These are phyloP conservation scores for Plecotus auritus DNA, from an alignment of 2,113 vertebrate species.

Conservation along the genomic window DNA sequence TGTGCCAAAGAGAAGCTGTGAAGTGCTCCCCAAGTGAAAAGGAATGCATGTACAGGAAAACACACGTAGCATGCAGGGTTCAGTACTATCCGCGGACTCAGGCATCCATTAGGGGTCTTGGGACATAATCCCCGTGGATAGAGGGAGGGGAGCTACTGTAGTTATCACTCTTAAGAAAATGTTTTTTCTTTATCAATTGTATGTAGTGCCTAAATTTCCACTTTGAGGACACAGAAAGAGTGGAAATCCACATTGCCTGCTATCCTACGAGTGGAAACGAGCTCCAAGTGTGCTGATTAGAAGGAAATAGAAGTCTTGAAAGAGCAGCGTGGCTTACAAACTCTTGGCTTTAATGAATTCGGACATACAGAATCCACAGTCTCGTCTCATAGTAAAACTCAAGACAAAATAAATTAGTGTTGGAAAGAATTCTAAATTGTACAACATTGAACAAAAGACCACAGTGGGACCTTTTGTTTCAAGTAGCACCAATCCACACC, in stretches of 20 bases:
- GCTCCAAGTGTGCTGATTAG: conserved; percentile 54
- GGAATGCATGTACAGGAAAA: background rate
- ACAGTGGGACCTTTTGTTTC: conserved; percentile 70
- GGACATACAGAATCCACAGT: conserved; percentile 63
- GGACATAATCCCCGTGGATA: background rate
- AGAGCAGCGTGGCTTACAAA: conserved; percentile 38
- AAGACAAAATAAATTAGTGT: conserved; percentile 77
- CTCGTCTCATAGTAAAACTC: conserved; percentile 62
- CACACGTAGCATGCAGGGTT: background rate
- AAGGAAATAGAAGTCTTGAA: conserved; percentile 28
- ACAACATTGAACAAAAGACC: conserved; percentile 67
- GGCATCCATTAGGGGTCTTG: too few relatives aligned
- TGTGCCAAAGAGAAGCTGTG: background rate
- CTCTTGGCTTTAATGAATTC: conserved; percentile 45
- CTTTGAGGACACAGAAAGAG: conserved; percentile 72
- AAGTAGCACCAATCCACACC: conserved; percentile 90
- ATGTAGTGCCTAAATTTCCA: conserved; percentile 74
- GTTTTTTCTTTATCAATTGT: conserved; percentile 74
- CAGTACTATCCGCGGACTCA: background rate
- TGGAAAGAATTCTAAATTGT: conserved; percentile 65
- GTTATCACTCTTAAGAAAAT: conserved; percentile 86
- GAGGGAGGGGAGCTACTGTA: background rate
- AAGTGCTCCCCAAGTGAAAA: background rate
- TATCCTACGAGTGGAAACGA: conserved; percentile 70
- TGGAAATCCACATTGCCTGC: conserved; percentile 62